Percentiles rank a stretch among this genome's conserved stretches.
These are phyloP conservation scores for Actenoides lindsayi DNA, from an alignment of 2,113 vertebrate species.

Conservation along the genomic window DNA sequence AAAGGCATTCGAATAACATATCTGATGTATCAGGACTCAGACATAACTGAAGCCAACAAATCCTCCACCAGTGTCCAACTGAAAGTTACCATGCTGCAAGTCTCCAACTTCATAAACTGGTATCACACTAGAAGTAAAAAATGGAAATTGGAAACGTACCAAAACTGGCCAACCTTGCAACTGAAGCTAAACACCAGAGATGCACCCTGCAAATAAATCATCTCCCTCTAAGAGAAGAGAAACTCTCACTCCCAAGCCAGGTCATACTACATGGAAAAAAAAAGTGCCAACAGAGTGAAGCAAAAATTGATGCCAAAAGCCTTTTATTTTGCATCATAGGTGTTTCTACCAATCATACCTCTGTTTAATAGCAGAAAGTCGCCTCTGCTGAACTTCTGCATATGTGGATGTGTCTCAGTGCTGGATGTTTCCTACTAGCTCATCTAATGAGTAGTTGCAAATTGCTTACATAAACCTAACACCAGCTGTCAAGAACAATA, in stretches of 20 bases:
- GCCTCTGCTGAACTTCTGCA: not conserved
- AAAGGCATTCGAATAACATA: not conserved
- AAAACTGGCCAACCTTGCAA: not conserved
- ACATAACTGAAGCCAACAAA: not conserved
- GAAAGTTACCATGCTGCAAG: not conserved
- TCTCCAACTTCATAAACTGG: not conserved
- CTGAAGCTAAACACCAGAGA: not conserved
- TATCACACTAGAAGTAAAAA: not conserved
- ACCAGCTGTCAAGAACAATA: not conserved
- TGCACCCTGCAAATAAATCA: not conserved
- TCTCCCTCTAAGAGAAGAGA: not conserved
- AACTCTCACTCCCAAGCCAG: not conserved
- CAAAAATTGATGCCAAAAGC: not conserved
- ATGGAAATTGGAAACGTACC: not conserved
- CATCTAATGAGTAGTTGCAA: not conserved
- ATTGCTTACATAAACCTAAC: not conserved
- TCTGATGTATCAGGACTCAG: not conserved
- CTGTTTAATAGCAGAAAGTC: not conserved
- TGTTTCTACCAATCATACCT: not conserved
- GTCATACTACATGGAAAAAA: not conserved
- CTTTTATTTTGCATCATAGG: not conserved
- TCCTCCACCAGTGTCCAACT: not conserved
- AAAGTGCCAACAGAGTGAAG: not conserved
- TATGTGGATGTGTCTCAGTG: accelerated
- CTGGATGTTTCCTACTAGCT: not conserved